Conservation (phyloP, 2,113 vertebrate genomes). For the Mobula hypostoma region DNA sequence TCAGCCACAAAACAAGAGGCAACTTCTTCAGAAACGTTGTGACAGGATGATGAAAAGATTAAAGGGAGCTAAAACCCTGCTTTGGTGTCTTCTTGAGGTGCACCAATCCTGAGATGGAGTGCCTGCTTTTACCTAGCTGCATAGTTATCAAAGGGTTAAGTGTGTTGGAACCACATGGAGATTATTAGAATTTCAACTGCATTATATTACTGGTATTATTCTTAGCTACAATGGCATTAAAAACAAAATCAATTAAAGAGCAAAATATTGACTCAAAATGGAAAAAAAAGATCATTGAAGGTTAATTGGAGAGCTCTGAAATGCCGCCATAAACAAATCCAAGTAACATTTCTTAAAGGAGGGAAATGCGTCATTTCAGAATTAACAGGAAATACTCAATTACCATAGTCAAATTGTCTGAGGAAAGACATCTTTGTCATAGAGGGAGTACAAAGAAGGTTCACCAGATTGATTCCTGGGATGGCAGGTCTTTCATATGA, state of each 20-base stretch:
- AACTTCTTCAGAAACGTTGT: too few species aligned
- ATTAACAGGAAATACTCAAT: conserved; percentile 21
- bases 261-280: conserved; percentile 24
- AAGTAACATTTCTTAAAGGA: not conserved
- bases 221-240: conserved; percentile 24
- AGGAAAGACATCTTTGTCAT: too few species aligned
- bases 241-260: conserved; percentile 33
- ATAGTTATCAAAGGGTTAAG: not conserved
- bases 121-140: not conserved
- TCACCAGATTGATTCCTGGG: too few species aligned
- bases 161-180: not conserved
- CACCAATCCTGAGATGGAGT: not conserved
- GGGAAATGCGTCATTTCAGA: not conserved
- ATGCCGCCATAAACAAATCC: not conserved
- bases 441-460: too few species aligned
- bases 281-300: conserved; percentile 24
- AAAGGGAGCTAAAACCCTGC: too few species aligned
- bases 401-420: not conserved
- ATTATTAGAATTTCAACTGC: conserved; percentile 9
- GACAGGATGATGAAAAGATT: too few species aligned
- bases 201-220: not conserved
- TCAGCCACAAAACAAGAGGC: too few species aligned
- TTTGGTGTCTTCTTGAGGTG: not conserved
- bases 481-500: too few species aligned
- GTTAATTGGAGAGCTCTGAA: conserved; percentile 21